Evolutionary conservation across 2,888 invertebrate species (phyloP).

Genomic region (Lepidochrysops patricia): DNA sequence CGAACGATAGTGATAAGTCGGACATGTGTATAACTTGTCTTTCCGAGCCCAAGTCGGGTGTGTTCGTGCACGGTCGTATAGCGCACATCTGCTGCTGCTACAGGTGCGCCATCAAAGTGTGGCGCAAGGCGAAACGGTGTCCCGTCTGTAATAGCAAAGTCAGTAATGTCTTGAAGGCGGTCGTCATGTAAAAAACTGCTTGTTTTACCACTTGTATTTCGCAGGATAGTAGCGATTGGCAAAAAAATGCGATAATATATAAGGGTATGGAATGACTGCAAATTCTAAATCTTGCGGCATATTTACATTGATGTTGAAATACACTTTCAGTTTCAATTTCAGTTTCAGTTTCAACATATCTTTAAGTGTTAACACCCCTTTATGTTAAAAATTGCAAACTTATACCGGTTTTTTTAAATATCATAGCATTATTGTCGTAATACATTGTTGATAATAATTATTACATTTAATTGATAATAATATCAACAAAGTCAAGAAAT

Average conservation of each 20-base stretch:
- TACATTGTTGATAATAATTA: too few species aligned
- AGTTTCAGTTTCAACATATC: too few species aligned
- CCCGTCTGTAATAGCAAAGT: slow-evolving; percentile 81
- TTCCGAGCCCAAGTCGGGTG: slow-evolving; percentile 77
- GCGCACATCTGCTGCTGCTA: slow-evolving; percentile 83
- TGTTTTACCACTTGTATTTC: too few species aligned
- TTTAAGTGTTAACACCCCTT: too few species aligned
- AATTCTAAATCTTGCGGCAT: too few species aligned
- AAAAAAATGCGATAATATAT: not conserved
- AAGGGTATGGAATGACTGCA: too few species aligned
- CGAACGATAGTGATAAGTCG: slow-evolving; percentile 18
- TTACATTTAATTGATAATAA: not conserved
- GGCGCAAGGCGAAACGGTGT: slow-evolving; percentile 77
- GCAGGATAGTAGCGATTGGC: too few species aligned
- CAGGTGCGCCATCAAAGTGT: slow-evolving; percentile 78
- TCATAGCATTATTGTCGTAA: too few species aligned
- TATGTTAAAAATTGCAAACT: too few species aligned
- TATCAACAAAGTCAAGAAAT: not conserved
- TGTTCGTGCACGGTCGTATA: slow-evolving; percentile 79
- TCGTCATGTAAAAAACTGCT: slow-evolving; percentile 57
- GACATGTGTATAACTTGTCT: slow-evolving; percentile 77
- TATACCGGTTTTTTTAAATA: too few species aligned
- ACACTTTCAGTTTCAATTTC: too few species aligned
- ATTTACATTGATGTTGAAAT: too few species aligned
- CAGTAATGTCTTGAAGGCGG: slow-evolving; percentile 78